Evolutionary conservation across 2,797 vertebrate genomes (phyloP), one percentile per base, ranked within the genome.

Genomic region (Danio jaintianensis): DNA sequence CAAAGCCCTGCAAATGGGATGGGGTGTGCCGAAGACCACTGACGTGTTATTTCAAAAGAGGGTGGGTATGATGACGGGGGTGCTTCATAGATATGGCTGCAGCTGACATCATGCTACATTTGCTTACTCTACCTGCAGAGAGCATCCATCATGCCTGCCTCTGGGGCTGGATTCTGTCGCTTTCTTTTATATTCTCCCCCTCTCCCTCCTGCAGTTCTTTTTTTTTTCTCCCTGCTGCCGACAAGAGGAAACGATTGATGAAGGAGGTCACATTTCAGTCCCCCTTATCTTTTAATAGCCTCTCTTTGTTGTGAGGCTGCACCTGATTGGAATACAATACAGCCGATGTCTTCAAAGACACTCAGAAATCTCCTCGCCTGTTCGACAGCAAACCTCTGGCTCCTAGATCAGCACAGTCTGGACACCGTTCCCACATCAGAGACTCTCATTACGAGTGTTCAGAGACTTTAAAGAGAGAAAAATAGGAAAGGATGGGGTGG

Each of bases 211-310:
- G 71, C 79, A 36, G 13, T 13, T 47, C 52, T 55, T 52, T 64
- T 20, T 53, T 58, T 47, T 38, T 77, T 80, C n/a, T n/a, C n/a
- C 29, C 29, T 29, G 29, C 29, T 64, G 55, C 56, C 16, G 55
- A 62, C 48, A 75, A 72, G 72, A 73, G 45, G 72, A 79, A 47
- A 86, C 89, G 89, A 92, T 91, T 80, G 80, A 93, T 90, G 83
- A 85, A 89, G 88, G 84, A 67, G 82, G 89, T 86, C 85, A 77
- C 64, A 62, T 94, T 93, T 92, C 92, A 88, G 88, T 87, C 85
- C 86, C 87, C 87, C 90, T 93, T 93, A 92, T 94, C 92, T 93
- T 93, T 93, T 93, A 93, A 93, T 93, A 92, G 91, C 85, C 89
- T 85, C 86, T 88, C 89, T 92, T 94, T 92, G 92, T 92, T 92